Evolutionary conservation across 1,140 invertebrate genomes (phyloP).

Genomic region (Ceratoteleas bidentatus): DNA sequence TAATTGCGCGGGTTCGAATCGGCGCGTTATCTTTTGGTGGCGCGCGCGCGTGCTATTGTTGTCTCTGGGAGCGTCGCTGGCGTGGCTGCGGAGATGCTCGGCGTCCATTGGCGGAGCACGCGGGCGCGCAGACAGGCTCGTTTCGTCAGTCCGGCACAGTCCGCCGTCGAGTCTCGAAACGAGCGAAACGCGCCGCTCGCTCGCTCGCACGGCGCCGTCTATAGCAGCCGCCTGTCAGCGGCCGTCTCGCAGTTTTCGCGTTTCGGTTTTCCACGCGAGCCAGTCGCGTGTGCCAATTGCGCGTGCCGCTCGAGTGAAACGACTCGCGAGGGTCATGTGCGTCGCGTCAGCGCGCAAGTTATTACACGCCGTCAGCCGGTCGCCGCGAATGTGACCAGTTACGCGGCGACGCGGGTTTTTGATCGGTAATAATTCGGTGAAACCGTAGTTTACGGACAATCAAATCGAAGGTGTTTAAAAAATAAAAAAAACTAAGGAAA

Average conservation of each 20-base stretch:
- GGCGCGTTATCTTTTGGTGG: slow-evolving; percentile 22
- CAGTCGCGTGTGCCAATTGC: neutral
- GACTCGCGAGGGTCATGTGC: slow-evolving; percentile 21
- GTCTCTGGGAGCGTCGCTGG: slow-evolving; percentile 46
- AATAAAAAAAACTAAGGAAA: too few relatives aligned
- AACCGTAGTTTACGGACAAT: too few relatives aligned
- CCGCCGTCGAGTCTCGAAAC: slow-evolving; percentile 48
- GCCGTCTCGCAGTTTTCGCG: slow-evolving; percentile 3
- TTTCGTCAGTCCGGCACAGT: slow-evolving; percentile 45
- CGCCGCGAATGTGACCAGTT: slow-evolving; percentile 43
- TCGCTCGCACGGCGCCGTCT: slow-evolving; percentile 41
- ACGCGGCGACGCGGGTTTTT: slow-evolving; percentile 8
- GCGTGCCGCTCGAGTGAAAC: neutral
- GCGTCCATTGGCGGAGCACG: slow-evolving; percentile 53
- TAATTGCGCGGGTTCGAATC: too few relatives aligned
- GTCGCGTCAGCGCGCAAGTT: slow-evolving; percentile 21
- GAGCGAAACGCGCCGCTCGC: slow-evolving; percentile 50
- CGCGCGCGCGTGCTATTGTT: slow-evolving; percentile 56
- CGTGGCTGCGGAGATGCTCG: slow-evolving; percentile 59
- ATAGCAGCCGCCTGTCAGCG: neutral
- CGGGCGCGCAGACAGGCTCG: slow-evolving; percentile 53
- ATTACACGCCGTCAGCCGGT: slow-evolving; percentile 29
- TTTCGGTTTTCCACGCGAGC: neutral
- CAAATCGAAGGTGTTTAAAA: too few relatives aligned
- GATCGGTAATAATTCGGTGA: slow-evolving; percentile 45